Evolutionary conservation across 1,140 invertebrate genomes (phyloP).

Genomic region (Pogonomyrmex barbatus): DNA sequence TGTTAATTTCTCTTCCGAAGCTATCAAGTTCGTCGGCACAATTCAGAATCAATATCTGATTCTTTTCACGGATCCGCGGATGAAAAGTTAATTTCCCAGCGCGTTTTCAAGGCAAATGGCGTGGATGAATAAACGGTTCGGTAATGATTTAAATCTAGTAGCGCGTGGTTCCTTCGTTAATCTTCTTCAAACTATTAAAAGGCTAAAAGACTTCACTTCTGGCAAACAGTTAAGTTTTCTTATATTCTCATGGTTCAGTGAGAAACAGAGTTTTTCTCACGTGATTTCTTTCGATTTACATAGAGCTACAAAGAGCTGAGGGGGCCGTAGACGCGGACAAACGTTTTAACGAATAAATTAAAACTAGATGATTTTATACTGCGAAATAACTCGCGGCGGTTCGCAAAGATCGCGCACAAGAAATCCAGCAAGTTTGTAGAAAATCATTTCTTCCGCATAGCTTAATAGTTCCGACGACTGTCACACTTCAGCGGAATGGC

Average conservation of each 20-base stretch:
- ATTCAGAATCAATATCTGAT: conserved; percentile 39
- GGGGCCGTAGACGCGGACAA: neutral
- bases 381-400: neutral
- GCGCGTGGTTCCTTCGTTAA: conserved; percentile 37
- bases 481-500: conserved; percentile 49
- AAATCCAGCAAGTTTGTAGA: conserved; percentile 59
- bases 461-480: conserved; percentile 65
- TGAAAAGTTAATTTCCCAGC: conserved; percentile 56
- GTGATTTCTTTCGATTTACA: conserved; percentile 53
- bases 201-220: conserved; percentile 23
- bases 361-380: conserved; percentile 31
- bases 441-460: conserved; percentile 65
- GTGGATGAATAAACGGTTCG: conserved; percentile 47
- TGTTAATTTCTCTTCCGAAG: neutral
- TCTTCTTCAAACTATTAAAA: conserved; percentile 30
- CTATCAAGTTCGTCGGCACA: conserved; percentile 1
- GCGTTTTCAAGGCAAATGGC: conserved; percentile 54
- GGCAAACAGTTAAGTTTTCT: conserved; percentile 47
- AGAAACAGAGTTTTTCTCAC: conserved; percentile 27
- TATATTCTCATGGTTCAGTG: conserved; percentile 24
- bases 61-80: conserved; percentile 31
- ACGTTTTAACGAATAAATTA: conserved; percentile 63
- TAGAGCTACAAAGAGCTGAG: neutral
- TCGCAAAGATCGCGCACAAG: conserved; percentile 53
- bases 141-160: conserved; percentile 57